A percentile compares a stretch with the other conserved stretches of the same genome.
These are phyloP conservation scores for Epizoanthus rinbou DNA, from an alignment of 92 coral and sea anemone genomes.

Conservation along the genomic window DNA sequence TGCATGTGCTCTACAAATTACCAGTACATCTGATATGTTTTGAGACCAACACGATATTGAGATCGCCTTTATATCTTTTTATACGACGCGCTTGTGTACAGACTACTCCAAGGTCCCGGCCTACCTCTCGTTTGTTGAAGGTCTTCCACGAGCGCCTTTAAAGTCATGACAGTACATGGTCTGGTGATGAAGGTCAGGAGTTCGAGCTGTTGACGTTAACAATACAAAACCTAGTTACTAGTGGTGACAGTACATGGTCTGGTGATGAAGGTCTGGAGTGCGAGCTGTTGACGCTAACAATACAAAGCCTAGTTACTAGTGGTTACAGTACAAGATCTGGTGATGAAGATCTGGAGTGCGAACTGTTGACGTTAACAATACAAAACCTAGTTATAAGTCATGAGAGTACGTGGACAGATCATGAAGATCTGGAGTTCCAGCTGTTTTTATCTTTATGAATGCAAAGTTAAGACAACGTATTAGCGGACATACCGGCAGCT, in stretches of 20 bases:
- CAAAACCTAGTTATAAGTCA: slow-evolving; percentile 42
- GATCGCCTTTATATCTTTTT: no score
- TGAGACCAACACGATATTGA: no score
- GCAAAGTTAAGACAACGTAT: no score
- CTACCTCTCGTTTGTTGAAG: slow-evolving; percentile 90
- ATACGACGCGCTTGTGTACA: not conserved
- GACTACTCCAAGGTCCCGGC: not conserved
- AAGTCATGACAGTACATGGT: slow-evolving; percentile 89
- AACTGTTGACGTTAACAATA: slow-evolving; percentile 38
- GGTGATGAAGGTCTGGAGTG: slow-evolving; percentile 86
- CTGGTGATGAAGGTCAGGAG: slow-evolving; percentile 88
- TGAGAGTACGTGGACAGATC: slow-evolving; percentile 89
- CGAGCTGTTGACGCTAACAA: slow-evolving; percentile 48
- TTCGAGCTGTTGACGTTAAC: slow-evolving; percentile 53
- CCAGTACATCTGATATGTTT: no score
- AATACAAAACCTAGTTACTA: not conserved
- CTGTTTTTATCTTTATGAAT: slow-evolving; percentile 29
- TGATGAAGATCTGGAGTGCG: slow-evolving; percentile 84
- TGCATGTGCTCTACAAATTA: no score
- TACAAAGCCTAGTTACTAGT: slow-evolving; percentile 25
- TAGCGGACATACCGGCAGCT: slow-evolving; percentile 38
- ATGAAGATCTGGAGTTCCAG: slow-evolving; percentile 81
- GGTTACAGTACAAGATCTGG: slow-evolving; percentile 88
- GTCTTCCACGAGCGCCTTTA: slow-evolving; percentile 86
- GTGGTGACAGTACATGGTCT: slow-evolving; percentile 87